phyloP scores from a whole-genome alignment of 2,113 vertebrate genomes.

The Phaethon lepturus region DNA sequence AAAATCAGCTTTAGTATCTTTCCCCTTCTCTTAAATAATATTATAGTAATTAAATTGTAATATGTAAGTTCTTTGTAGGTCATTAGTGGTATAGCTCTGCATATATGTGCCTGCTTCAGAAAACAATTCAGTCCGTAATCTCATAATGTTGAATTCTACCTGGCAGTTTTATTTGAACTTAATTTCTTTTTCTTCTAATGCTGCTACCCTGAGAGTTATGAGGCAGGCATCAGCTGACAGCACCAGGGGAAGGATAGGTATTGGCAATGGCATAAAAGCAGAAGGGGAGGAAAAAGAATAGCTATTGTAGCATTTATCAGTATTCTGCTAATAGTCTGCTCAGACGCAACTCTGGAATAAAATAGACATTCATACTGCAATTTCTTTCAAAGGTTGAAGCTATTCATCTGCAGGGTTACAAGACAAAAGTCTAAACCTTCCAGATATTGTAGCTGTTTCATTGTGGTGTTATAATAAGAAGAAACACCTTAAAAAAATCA shows the following conservation, averaged over 20 bases:
- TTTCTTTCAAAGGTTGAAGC: slow-evolving; percentile 59
- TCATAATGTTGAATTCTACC: slow-evolving; percentile 51
- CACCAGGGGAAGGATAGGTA: slow-evolving; percentile 59
- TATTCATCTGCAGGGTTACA: slow-evolving; percentile 55
- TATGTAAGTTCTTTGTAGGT: slow-evolving; percentile 16
- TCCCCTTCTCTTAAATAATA: background rate
- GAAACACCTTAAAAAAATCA: background rate
- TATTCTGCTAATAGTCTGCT: slow-evolving; percentile 58
- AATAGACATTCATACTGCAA: slow-evolving; percentile 42
- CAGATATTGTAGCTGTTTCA: background rate
- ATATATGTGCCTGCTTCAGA: slow-evolving; percentile 15
- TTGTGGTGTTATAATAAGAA: background rate
- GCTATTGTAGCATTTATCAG: slow-evolving; percentile 69
- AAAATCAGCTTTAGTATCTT: background rate
- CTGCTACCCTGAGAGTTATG: slow-evolving; percentile 69
- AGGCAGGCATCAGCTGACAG: slow-evolving; percentile 56
- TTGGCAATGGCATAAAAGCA: slow-evolving; percentile 73
- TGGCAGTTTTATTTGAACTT: slow-evolving; percentile 76
- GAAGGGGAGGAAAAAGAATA: slow-evolving; percentile 40
- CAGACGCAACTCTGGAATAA: slow-evolving; percentile 61
- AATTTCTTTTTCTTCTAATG: slow-evolving; percentile 70
- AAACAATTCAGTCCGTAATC: slow-evolving; percentile 35
- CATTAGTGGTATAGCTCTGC: background rate
- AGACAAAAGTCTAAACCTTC: slow-evolving; percentile 20
- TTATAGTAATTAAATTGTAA: slow-evolving; percentile 30